Base-by-base conservation (phyloP, 2,888 invertebrate genomes). In the Spilosoma lubricipeda region DNA sequence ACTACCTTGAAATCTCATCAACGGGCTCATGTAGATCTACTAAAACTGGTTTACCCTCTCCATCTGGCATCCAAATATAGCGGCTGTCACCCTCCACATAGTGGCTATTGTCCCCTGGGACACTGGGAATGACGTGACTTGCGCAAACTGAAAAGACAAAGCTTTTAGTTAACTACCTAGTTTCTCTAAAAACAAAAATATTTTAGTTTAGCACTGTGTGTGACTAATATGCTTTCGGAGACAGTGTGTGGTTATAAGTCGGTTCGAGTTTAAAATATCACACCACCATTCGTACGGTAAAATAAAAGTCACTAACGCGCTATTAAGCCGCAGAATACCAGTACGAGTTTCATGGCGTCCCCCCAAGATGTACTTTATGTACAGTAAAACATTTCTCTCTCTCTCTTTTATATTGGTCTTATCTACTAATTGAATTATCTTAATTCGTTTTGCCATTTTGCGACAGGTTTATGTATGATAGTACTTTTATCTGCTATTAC, bases 41-140 rank as follows among this genome's bases (percentile, higher is more conserved):
- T 2, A 91, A 78, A 2, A 85, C 86, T 0, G 86, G 87, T 1
- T 75, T 76, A 13, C 86, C 89, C 0, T 90, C 84, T 27, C 86
- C 88, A 77, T 91, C 89, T 11, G 90, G 86, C 87, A 91, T 90
- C 89, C 89, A 90, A n/a, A 90, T 88, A 78, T 89, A 91, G n/a
- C 90, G 87, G 78, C 88, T 90, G 36, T 83, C 84, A 0, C 89
- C 89, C 64, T 90, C 90, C 18, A 87, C 86, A 73, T 89, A 90
- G 75, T 88, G 86, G 69, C 87, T 88, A 75, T 89, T 90, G 70
- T 90, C 89, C 27, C 85, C 83, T 8, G 89, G 88, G 42, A 85
- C 72, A 42, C 73, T 39, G 42, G 86, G 87, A 30, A 87, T 82
- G 3, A 85, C 80, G 52, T 80, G 75, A 20, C 82, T 77, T 33